Evolutionary conservation across 1,140 invertebrate species (phyloP).

Genomic region (Agrilus planipennis): DNA sequence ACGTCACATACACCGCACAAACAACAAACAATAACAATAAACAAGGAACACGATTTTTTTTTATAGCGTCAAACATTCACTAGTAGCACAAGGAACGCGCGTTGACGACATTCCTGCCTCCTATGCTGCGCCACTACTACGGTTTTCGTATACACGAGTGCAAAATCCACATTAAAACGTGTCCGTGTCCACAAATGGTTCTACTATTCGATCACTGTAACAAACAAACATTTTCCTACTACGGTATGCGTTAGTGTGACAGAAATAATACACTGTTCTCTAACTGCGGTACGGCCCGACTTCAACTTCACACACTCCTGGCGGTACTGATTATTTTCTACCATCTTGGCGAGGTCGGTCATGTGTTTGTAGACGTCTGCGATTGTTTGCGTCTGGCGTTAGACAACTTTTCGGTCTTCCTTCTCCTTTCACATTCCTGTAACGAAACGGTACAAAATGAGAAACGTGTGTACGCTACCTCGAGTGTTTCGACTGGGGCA

Average conservation of each 20-base stretch:
- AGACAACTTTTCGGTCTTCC: constrained; percentile 8
- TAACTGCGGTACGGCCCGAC: neutral
- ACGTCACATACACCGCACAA: too few species aligned
- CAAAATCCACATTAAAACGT: too few species aligned
- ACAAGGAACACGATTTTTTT: too few species aligned
- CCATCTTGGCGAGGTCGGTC: constrained; percentile 15
- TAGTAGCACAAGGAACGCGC: too few species aligned
- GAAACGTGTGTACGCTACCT: constrained; percentile 10
- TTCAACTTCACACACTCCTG: neutral
- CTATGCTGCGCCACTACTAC: too few species aligned
- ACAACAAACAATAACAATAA: too few species aligned
- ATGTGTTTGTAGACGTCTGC: constrained; percentile 15
- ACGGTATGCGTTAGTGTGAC: constrained; percentile 2
- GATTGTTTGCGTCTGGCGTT: constrained; percentile 6
- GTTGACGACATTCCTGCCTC: too few species aligned
- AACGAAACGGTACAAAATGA: neutral
- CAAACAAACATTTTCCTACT: constrained; percentile 1
- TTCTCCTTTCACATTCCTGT: constrained; percentile 7
- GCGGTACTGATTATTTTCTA: constrained; percentile 6
- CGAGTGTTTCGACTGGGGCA: constrained; percentile 20
- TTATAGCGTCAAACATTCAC: too few species aligned
- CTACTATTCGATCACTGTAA: too few species aligned
- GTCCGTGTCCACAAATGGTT: too few species aligned
- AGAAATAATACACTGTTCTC: neutral
- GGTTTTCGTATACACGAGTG: too few species aligned